Conservation (phyloP, 2,113 vertebrate species). For the Ammodytes marinus region DNA sequence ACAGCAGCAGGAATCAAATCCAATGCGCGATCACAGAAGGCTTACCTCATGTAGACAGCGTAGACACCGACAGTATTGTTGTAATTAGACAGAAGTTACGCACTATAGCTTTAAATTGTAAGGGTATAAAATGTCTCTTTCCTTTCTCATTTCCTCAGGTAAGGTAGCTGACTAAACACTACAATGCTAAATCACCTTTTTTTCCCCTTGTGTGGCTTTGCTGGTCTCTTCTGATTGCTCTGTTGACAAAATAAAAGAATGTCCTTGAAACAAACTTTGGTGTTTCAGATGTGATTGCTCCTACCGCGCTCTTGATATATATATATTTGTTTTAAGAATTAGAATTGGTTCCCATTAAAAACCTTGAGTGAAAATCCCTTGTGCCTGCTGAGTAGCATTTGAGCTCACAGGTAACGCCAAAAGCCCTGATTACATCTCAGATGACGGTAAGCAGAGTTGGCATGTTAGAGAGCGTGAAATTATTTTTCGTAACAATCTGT, state of each 20-base stretch:
- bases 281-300: conserved; percentile 59
- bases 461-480: conserved; percentile 53
- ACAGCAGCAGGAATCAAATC: too few species aligned
- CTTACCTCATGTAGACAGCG: too few species aligned
- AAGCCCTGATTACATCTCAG: conserved; percentile 62
- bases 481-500: conserved; percentile 46
- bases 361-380: conserved; percentile 33
- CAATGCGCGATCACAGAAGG: too few species aligned
- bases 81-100: too few species aligned
- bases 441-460: conserved; percentile 46
- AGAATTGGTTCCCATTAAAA: conserved; percentile 55
- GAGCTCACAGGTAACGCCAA: conserved; percentile 43
- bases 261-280: conserved; percentile 48
- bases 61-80: too few species aligned
- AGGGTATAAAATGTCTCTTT: neutral
- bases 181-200: conserved; percentile 27
- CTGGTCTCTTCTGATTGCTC: conserved; percentile 48
- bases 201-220: conserved; percentile 22
- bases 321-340: conserved; percentile 48
- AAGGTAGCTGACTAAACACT: conserved; percentile 28
- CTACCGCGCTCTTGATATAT: conserved; percentile 49
- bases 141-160: neutral
- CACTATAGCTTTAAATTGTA: neutral
- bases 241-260: conserved; percentile 56
- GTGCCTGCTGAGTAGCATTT: conserved; percentile 47